Base-by-base conservation (phyloP, 2,113 vertebrate species). In the Hydrochoerus hydrochaeris region DNA sequence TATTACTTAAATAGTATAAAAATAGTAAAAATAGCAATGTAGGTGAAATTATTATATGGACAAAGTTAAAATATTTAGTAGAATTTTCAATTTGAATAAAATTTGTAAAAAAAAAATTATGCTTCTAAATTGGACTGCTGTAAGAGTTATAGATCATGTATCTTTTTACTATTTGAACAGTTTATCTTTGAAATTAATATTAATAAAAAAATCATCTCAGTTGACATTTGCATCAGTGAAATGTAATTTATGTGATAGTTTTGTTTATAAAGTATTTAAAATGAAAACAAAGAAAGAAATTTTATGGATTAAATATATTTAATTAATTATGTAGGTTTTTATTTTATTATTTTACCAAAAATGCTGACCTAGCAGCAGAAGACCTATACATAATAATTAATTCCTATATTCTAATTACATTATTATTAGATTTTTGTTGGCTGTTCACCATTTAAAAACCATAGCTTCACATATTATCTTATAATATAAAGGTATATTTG, bases 101-200 rank as follows among this genome's bases (percentile, higher is more conserved):
- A 5, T 52, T 32, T 83, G 5, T 32, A 38, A 71, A 96, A 96
- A 96, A 96, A 77, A 94, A 94, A 73, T 92, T 26, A 12, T 11
- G 0, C 20, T 87, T 87, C 5, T 54, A 95, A 62, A 77, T 83
- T 41, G 73, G 22, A 35, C 49, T 57, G 19, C 22, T 82, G 86
- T 78, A 89, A 92, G 93, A 58, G 32, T 73, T 78, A 60, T 49
- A 38, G 54, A 24, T 44, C 78, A 90, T 87, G 62, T 19, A 35
- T 38, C 9, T 91, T 14, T 16, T 26, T 81, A 32, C 4, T 19
- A 22, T 17, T 52, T 78, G 65, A 69, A 41, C 14, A 73, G 19
- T 28, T 69, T 67, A 78, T 82, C 62, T 75, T 94, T 75, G 13
- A 82, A 62, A 84, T 7, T 44, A 5, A 91, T 91, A 60, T 90